phyloP scores from a whole-genome alignment of 2,797 vertebrate genomes.

The Myotis pilosus region DNA sequence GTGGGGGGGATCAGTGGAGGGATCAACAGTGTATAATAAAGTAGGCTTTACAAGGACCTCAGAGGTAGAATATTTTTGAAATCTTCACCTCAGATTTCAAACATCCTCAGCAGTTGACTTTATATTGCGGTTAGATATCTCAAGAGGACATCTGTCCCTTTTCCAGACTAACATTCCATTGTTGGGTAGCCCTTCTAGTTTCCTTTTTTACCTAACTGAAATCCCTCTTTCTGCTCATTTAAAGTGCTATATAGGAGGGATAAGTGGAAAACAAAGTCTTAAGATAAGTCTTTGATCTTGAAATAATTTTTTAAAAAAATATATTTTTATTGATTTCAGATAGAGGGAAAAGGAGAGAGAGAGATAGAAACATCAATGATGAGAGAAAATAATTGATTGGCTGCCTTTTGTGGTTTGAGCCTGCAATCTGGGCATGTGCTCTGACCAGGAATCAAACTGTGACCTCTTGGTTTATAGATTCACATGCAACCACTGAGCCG shows the following conservation, averaged over 20 bases:
- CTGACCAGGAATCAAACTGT: not conserved
- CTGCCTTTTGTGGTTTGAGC: not conserved
- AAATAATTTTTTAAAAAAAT: not conserved
- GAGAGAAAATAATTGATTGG: not conserved
- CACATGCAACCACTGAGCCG: not conserved
- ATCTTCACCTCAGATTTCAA: not conserved
- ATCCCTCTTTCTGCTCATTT: slow-evolving; percentile 41
- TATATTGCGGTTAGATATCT: not conserved
- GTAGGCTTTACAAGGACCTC: slow-evolving; percentile 13
- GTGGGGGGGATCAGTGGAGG: too few species aligned
- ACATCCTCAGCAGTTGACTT: slow-evolving; percentile 24
- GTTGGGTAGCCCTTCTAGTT: slow-evolving; percentile 39
- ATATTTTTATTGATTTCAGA: not conserved
- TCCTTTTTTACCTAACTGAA: slow-evolving; percentile 35
- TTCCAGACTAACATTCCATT: not conserved
- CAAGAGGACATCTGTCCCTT: slow-evolving; percentile 17
- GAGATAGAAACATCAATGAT: not conserved
- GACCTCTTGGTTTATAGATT: not conserved
- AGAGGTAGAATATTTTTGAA: not conserved
- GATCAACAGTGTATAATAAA: slow-evolving; percentile 3
- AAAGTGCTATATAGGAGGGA: slow-evolving; percentile 3
- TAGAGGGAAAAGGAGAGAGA: not conserved
- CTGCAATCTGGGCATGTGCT: not conserved
- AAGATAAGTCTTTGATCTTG: slow-evolving; percentile 42
- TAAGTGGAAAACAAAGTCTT: slow-evolving; percentile 4